These are phyloP conservation scores for Pelusios castaneus DNA, from an alignment of 2,113 vertebrate species.

Conservation along the genomic window DNA sequence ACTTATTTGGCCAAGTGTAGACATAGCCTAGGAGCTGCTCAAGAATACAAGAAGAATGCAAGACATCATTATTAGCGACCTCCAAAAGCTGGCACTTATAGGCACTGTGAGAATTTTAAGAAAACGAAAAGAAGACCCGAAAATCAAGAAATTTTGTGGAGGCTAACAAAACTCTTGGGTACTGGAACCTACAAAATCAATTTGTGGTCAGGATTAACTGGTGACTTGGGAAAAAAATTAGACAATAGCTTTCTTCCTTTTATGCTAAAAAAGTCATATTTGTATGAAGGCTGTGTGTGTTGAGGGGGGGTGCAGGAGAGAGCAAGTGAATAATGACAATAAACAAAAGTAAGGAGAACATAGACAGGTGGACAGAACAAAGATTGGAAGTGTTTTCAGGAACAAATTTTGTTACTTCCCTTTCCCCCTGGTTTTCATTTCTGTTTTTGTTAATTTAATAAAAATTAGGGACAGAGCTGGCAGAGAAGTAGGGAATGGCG, in stretches of 20 bases:
- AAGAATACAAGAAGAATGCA: not conserved
- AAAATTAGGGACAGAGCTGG: not conserved
- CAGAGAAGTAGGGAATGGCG: not conserved
- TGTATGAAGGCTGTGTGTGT: too few species aligned
- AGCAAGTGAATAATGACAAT: not conserved
- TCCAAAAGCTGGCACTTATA: not conserved
- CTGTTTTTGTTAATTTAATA: not conserved
- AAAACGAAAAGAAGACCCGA: not conserved
- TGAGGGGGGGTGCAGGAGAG: not conserved
- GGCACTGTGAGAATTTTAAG: not conserved
- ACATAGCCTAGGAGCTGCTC: not conserved
- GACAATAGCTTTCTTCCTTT: not conserved
- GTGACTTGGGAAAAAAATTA: not conserved
- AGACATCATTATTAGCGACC: not conserved
- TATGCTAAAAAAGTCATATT: not conserved
- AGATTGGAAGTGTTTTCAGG: not conserved
- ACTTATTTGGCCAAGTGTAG: too few species aligned
- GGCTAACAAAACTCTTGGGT: not conserved
- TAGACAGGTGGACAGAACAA: not conserved
- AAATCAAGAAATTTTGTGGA: not conserved
- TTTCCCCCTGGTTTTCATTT: not conserved
- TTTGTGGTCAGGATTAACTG: not conserved
- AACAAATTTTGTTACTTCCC: not conserved
- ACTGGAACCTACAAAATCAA: not conserved
- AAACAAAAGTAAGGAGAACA: not conserved